phyloP scores from a whole-genome alignment of 2,888 invertebrate species.

The Heliconius ethilla region DNA sequence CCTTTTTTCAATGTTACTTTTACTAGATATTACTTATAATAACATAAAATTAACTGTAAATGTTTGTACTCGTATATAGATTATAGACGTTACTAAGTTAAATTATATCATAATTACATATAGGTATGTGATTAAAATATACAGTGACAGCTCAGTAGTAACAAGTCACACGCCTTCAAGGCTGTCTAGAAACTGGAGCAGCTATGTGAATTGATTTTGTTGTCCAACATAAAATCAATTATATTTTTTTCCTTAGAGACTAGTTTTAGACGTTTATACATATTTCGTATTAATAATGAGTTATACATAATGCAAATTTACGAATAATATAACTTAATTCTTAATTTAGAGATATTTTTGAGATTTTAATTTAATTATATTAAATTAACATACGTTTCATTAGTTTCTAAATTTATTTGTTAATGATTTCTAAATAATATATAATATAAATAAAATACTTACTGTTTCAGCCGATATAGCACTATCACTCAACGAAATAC shows the following conservation, averaged over 20 bases:
- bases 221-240: conserved; percentile 1
- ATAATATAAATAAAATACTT: conserved; percentile 52
- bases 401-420: neutral
- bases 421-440: neutral
- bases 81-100: neutral
- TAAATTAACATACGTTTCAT: neutral
- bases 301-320: neutral
- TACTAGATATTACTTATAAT: neutral
- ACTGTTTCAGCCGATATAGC: conserved; percentile 74
- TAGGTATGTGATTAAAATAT: conserved; percentile 31
- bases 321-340: neutral
- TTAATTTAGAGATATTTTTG: neutral
- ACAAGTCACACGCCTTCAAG: conserved; percentile 61
- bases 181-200: conserved; percentile 64
- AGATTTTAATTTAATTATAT: neutral
- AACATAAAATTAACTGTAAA: neutral
- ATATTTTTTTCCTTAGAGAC: conserved; percentile 5
- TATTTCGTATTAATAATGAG: neutral
- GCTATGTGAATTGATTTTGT: conserved; percentile 38
- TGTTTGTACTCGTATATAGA: neutral
- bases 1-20: neutral
- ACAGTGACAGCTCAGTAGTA: conserved; percentile 8
- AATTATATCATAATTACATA: conserved; percentile 38
- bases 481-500: conserved; percentile 72
- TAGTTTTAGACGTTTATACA: neutral